Conservation (phyloP, 2,113 vertebrate genomes). For the Amphiprion percula region DNA sequence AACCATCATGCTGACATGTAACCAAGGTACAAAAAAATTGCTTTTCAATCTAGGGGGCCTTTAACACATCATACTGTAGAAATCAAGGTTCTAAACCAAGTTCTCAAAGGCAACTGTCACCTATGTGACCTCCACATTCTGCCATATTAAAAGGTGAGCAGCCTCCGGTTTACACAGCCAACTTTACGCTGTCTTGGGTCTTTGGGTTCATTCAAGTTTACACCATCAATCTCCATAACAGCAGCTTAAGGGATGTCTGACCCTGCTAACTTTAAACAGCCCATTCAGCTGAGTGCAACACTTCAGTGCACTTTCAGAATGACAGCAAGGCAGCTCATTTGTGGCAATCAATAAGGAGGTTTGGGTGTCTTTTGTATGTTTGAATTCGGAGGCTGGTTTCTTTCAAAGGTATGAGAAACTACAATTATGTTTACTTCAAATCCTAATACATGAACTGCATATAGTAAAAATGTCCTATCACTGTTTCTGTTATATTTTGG, state of each 20-base stretch:
- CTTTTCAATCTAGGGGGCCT: too few species aligned
- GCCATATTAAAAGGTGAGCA: not conserved
- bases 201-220: conserved; percentile 31
- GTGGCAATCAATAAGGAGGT: conserved; percentile 25
- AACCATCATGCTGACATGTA: too few species aligned
- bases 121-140: not conserved
- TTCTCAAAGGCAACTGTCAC: too few species aligned
- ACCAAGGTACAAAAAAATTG: too few species aligned
- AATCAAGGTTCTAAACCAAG: too few species aligned
- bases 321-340: conserved; percentile 37
- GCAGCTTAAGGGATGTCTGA: conserved; percentile 30
- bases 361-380: conserved; percentile 5
- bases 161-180: not conserved
- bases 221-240: conserved; percentile 47
- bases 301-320: conserved; percentile 43
- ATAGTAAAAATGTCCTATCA: too few species aligned
- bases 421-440: not conserved
- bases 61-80: too few species aligned
- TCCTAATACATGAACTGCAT: not conserved
- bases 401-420: conserved; percentile 9
- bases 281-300: conserved; percentile 27
- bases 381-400: not conserved
- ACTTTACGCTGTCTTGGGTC: not conserved
- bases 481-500: not conserved
- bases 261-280: conserved; percentile 33